Evolutionary conservation across 2,113 vertebrate genomes (phyloP).

Genomic region (Antennarius striatus): DNA sequence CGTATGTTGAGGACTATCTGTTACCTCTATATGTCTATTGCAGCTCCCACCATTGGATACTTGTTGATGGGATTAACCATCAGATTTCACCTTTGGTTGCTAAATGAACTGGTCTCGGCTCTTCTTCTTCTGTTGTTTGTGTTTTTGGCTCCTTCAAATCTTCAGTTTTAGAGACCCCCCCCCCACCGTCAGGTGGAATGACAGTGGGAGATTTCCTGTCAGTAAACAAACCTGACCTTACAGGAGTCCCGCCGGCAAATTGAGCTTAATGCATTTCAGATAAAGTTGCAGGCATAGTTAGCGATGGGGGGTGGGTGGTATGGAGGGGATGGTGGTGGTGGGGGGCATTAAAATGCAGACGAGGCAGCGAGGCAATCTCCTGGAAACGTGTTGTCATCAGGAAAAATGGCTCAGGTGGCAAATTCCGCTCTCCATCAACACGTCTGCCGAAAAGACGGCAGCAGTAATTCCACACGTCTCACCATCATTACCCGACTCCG

Average conservation of each 20-base stretch:
- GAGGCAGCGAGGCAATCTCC: constrained; percentile 12
- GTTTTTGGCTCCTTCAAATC: too few relatives aligned
- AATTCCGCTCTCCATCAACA: constrained; percentile 6
- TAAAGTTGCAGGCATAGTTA: constrained; percentile 9
- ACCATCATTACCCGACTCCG: background rate
- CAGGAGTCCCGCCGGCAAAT: constrained; percentile 6
- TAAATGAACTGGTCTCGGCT: too few relatives aligned
- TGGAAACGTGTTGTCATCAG: constrained; percentile 8
- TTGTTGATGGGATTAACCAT: too few relatives aligned
- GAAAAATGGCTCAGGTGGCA: constrained; percentile 32
- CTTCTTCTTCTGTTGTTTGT: too few relatives aligned
- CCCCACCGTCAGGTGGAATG: too few relatives aligned
- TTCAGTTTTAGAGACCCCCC: too few relatives aligned
- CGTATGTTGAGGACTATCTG: too few relatives aligned
- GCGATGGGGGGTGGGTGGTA: background rate
- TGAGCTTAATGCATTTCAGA: constrained; percentile 15
- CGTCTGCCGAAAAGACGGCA: constrained; percentile 6
- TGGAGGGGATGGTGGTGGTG: too few relatives aligned
- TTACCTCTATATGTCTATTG: too few relatives aligned
- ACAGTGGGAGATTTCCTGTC: too few relatives aligned
- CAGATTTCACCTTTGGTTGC: too few relatives aligned
- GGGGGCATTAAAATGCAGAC: constrained; percentile 26
- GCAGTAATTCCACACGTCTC: constrained; percentile 8
- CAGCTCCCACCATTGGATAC: too few relatives aligned
- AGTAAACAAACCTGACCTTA: constrained; percentile 38